Evolutionary conservation across 2,888 invertebrate genomes (phyloP).

Genomic region (Tipula unca): DNA sequence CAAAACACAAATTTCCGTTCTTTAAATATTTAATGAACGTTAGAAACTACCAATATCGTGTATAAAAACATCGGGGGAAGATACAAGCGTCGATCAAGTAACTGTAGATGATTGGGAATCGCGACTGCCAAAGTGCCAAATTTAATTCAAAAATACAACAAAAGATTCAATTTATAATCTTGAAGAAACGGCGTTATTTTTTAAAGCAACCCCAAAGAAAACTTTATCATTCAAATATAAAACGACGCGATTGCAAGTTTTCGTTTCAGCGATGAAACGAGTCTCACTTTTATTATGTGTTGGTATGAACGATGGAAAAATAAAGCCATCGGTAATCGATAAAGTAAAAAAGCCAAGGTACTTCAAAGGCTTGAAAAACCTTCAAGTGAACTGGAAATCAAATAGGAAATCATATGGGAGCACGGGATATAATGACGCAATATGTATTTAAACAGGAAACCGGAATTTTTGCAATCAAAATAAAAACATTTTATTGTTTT

Average conservation of each 20-base stretch:
- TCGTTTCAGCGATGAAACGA: neutral
- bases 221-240: neutral
- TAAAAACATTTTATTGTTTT: too few relatives aligned
- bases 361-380: too few relatives aligned
- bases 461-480: too few relatives aligned
- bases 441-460: too few relatives aligned
- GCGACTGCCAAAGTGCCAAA: neutral
- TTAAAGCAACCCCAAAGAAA: neutral
- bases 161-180: neutral
- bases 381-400: too few relatives aligned
- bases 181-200: neutral
- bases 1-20: slow-evolving; percentile 16
- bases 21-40: neutral
- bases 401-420: too few relatives aligned
- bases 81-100: neutral
- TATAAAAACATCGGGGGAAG: neutral
- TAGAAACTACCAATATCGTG: neutral
- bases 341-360: neutral
- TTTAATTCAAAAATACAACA: neutral
- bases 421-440: too few relatives aligned
- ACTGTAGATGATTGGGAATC: neutral
- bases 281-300: neutral
- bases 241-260: neutral
- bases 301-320: neutral
- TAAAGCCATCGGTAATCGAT: neutral